A percentile compares a stretch with the other conserved stretches of the same genome.
Conservation (phyloP, 1,140 invertebrate species). For the Mya arenaria region DNA sequence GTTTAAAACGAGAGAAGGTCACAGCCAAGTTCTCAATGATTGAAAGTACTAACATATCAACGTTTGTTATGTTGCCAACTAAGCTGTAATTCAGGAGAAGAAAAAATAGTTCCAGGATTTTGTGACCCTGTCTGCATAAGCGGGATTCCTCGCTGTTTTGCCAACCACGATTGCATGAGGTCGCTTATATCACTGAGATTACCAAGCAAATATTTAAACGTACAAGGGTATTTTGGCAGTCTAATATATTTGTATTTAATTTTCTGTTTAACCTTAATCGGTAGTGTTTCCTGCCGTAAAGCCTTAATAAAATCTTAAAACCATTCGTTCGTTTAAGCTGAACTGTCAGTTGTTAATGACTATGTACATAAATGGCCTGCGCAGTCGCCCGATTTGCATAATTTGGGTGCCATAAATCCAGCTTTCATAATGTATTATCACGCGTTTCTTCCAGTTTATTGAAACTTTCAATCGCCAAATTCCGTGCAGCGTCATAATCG, state of each 20-base stretch:
- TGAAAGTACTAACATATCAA: too few species aligned
- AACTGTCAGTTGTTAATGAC: slow-evolving; percentile 51
- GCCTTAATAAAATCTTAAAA: slow-evolving; percentile 34
- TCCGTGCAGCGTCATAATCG: slow-evolving; percentile 38
- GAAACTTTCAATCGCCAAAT: slow-evolving; percentile 48
- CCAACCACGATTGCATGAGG: too few species aligned
- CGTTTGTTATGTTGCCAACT: too few species aligned
- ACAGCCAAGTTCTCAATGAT: too few species aligned
- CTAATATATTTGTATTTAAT: neutral
- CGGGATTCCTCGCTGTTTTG: too few species aligned
- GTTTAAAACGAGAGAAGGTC: too few species aligned
- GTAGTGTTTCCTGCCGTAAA: too few species aligned
- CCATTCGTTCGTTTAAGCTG: slow-evolving; percentile 50
- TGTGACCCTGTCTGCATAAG: too few species aligned
- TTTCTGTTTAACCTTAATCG: too few species aligned
- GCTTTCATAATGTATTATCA: slow-evolving; percentile 50
- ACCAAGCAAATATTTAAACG: neutral
- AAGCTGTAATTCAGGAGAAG: too few species aligned
- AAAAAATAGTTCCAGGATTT: too few species aligned
- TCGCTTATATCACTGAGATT: too few species aligned
- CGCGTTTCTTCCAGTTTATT: slow-evolving; percentile 45
- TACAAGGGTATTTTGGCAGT: neutral
- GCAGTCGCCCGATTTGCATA: slow-evolving; percentile 46
- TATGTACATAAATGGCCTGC: slow-evolving; percentile 50
- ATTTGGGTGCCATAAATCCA: slow-evolving; percentile 55